These are phyloP conservation scores for Limnephilus rhombicus DNA, from an alignment of 2,888 invertebrate species.

Conservation along the genomic window DNA sequence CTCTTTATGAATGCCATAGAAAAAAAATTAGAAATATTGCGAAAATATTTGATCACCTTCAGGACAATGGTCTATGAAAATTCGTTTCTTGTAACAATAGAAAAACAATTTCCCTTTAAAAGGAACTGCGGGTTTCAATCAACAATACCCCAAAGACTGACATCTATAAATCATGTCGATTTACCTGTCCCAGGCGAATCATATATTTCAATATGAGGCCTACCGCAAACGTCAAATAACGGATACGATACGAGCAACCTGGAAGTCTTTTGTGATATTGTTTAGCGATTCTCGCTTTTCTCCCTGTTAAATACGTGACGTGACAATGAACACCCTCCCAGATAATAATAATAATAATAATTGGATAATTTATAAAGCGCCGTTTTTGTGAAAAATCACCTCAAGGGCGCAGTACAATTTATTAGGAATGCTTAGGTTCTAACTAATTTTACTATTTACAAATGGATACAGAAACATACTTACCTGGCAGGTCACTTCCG, in stretches of 20 bases:
- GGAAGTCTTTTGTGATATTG: neutral
- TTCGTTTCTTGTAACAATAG: slow-evolving; percentile 7
- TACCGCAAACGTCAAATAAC: slow-evolving; percentile 51
- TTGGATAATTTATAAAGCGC: too few relatives aligned
- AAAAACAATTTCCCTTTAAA: slow-evolving; percentile 27
- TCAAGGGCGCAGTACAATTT: too few relatives aligned
- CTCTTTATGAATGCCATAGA: neutral
- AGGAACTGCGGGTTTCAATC: slow-evolving; percentile 53
- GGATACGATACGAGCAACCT: slow-evolving; percentile 8
- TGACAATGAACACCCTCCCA: neutral
- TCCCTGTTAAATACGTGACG: neutral
- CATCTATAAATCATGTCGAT: slow-evolving; percentile 50
- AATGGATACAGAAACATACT: too few relatives aligned
- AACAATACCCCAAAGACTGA: slow-evolving; percentile 45
- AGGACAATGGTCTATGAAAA: slow-evolving; percentile 9
- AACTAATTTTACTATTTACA: too few relatives aligned
- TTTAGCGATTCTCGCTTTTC: neutral
- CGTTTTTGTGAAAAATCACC: too few relatives aligned
- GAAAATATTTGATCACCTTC: neutral
- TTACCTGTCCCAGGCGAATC: slow-evolving; percentile 37
- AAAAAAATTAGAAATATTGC: neutral
- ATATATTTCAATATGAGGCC: slow-evolving; percentile 38
- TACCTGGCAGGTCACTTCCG: too few relatives aligned
- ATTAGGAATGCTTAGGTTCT: too few relatives aligned
- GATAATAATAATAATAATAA: too few relatives aligned